A percentile compares a stretch with the other conserved stretches of the same genome.
Conservation (phyloP, 2,888 invertebrate genomes). For the Balanococcus diminutus region DNA sequence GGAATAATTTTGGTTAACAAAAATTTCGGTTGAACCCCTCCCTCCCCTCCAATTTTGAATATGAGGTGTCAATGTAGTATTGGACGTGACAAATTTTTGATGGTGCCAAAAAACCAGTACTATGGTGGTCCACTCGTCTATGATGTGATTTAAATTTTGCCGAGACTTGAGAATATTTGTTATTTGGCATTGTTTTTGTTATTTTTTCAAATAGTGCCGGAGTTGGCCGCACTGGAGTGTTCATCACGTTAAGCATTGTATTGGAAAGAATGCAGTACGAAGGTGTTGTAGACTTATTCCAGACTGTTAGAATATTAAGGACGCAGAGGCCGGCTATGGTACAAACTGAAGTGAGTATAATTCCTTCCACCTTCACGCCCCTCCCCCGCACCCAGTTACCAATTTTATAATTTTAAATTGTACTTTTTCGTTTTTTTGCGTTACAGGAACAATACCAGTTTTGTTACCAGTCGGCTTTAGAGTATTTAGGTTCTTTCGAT, state of each 20-base stretch:
- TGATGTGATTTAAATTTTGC: too few species aligned
- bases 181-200: too few species aligned
- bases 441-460: slow-evolving; percentile 98
- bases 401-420: not conserved
- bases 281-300: slow-evolving; percentile 98
- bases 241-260: slow-evolving; percentile 96
- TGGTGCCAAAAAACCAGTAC: too few species aligned
- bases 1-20: too few species aligned
- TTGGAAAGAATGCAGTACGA: slow-evolving; percentile 99
- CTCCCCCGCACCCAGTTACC: too few species aligned
- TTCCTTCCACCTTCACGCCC: too few species aligned
- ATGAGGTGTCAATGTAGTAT: too few species aligned
- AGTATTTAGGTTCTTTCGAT: slow-evolving; percentile 97
- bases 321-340: slow-evolving; percentile 99
- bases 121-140: too few species aligned
- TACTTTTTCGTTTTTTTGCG: slow-evolving; percentile 56
- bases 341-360: slow-evolving; percentile 91
- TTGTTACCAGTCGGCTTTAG: slow-evolving; percentile 97
- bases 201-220: slow-evolving; percentile 83
- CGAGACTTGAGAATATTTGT: too few species aligned
- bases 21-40: too few species aligned
- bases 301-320: slow-evolving; percentile 95
- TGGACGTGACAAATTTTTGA: too few species aligned
- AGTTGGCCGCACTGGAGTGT: slow-evolving; percentile 97
- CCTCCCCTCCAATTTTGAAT: too few species aligned